Percentiles rank a stretch among this genome's conserved stretches.
Evolutionary conservation across 2,113 vertebrate species (phyloP).

Genomic region (Rhynchomys soricoides): DNA sequence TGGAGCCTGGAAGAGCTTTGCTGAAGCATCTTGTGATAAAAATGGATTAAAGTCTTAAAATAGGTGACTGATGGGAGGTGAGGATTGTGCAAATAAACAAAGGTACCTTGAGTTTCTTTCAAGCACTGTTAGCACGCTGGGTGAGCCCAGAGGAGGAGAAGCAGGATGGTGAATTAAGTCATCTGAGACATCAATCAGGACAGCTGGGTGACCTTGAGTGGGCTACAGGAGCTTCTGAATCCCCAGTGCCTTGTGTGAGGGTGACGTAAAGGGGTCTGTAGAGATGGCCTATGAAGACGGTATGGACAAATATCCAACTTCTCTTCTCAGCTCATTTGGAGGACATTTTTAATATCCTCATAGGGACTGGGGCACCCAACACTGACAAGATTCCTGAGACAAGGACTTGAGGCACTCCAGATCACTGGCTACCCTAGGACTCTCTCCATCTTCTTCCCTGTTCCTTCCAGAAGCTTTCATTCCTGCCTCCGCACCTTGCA

Average conservation of each 20-base stretch:
- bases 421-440: neutral
- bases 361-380: neutral
- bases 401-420: neutral
- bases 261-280: neutral
- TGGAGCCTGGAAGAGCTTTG: slow-evolving; percentile 64
- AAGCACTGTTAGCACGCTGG: neutral
- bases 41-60: slow-evolving; percentile 67
- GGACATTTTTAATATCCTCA: neutral
- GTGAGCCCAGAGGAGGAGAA: neutral
- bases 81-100: neutral
- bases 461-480: neutral
- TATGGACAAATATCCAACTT: neutral
- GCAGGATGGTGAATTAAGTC: neutral
- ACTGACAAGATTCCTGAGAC: neutral
- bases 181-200: neutral
- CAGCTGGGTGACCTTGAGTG: neutral
- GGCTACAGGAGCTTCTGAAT: neutral
- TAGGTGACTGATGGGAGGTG: neutral
- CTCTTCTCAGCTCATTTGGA: neutral
- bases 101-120: neutral
- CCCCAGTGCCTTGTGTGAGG: neutral
- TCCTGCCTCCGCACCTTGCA: neutral
- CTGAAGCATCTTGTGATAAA: slow-evolving; percentile 69
- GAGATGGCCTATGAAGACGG: neutral
- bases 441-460: too few species aligned